These are phyloP conservation scores for Pyrochroa serraticornis DNA, from an alignment of 2,888 invertebrate genomes.

Conservation along the genomic window DNA sequence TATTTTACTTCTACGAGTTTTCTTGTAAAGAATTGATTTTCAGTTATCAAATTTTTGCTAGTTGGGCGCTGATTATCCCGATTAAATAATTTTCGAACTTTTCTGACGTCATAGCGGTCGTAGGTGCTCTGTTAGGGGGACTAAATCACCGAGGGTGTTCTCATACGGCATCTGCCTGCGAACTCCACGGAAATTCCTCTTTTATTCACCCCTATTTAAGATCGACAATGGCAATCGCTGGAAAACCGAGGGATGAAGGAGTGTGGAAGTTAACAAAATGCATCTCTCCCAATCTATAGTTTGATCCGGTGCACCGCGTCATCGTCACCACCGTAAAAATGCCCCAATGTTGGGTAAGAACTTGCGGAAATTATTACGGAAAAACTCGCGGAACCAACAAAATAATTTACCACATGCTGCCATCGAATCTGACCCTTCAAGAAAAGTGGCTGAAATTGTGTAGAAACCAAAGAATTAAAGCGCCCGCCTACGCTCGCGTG, in stretches of 20 bases:
- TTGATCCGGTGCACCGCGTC: slow-evolving; percentile 8
- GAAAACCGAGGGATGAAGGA: slow-evolving; percentile 25
- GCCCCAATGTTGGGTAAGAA: slow-evolving; percentile 63
- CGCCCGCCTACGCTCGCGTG: slow-evolving; percentile 58
- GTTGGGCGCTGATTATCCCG: background rate
- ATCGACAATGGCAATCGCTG: slow-evolving; percentile 7
- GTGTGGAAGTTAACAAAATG: slow-evolving; percentile 7
- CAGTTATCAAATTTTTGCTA: too few relatives aligned
- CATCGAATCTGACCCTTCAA: slow-evolving; percentile 58
- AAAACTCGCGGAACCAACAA: slow-evolving; percentile 56
- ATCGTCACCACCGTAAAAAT: slow-evolving; percentile 45
- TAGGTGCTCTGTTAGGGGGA: too few relatives aligned
- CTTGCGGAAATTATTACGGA: slow-evolving; percentile 62
- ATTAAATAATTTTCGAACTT: slow-evolving; percentile 15
- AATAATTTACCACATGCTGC: slow-evolving; percentile 62
- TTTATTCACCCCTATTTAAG: background rate
- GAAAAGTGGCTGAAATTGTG: slow-evolving; percentile 60
- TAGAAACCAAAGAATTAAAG: slow-evolving; percentile 33
- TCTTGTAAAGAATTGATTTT: too few relatives aligned
- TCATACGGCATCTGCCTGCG: slow-evolving; percentile 38
- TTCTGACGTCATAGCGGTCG: slow-evolving; percentile 47
- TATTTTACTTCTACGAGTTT: too few relatives aligned
- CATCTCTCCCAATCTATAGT: slow-evolving; percentile 1
- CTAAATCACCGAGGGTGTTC: slow-evolving; percentile 26
- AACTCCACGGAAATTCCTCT: background rate